A percentile compares a stretch with the other conserved stretches of the same genome.
Conservation (phyloP, 2,113 vertebrate genomes). For the Channa maculata region DNA sequence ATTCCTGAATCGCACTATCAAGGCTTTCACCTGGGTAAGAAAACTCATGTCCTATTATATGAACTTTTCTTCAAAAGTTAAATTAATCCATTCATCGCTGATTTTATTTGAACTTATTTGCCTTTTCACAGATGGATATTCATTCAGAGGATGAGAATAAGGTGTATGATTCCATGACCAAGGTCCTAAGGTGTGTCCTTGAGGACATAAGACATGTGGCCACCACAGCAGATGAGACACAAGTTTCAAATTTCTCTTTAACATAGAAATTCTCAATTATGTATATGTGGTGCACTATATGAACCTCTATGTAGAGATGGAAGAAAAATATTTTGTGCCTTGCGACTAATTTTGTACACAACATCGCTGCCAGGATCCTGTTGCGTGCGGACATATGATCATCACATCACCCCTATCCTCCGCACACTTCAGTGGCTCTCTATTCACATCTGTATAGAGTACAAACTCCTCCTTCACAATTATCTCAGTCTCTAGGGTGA, state of each 20-base stretch:
- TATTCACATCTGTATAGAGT: too few species aligned
- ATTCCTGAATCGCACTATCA: constrained; percentile 86
- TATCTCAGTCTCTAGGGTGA: too few species aligned
- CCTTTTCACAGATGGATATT: constrained; percentile 81
- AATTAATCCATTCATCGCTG: fast-evolving
- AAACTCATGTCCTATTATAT: background rate
- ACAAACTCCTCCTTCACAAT: too few species aligned
- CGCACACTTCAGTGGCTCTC: too few species aligned
- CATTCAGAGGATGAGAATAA: constrained; percentile 81
- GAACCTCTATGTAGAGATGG: background rate
- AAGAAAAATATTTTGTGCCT: constrained; percentile 64
- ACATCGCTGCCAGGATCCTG: too few species aligned
- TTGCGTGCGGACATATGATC: too few species aligned
- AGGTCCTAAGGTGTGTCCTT: constrained; percentile 85
- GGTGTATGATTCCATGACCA: constrained; percentile 85
- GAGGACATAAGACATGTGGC: constrained; percentile 82
- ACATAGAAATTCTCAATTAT: background rate
- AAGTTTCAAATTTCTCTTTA: background rate
- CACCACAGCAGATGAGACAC: constrained; percentile 60
- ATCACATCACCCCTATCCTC: too few species aligned
- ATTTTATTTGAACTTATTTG: constrained; percentile 2
- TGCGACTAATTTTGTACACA: constrained; percentile 9
- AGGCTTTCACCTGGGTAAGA: constrained; percentile 93
- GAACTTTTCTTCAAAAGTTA: background rate
- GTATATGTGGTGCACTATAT: background rate